Evolutionary conservation across 1,140 invertebrate species (phyloP).

Genomic region (Polypedilum vanderplanki): DNA sequence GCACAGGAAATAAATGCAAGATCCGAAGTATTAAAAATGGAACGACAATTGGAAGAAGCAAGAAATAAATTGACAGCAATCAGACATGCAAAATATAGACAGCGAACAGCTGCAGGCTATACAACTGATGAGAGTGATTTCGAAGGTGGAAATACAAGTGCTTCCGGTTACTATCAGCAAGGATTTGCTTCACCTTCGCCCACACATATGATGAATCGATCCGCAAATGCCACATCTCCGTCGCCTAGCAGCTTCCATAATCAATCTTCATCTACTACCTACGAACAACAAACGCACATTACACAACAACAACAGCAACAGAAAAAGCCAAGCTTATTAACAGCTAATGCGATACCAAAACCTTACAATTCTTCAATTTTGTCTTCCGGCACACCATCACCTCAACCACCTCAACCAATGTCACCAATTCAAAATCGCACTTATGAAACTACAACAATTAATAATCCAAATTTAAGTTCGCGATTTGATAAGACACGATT

Average conservation of each 20-base stretch:
- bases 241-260: constrained; percentile 39
- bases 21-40: constrained; percentile 83
- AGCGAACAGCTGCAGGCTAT: constrained; percentile 50
- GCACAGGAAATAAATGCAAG: constrained; percentile 86
- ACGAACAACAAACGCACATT: constrained; percentile 39
- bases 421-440: constrained; percentile 24
- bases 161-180: constrained; percentile 33
- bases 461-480: constrained; percentile 31
- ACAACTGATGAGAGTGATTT: constrained; percentile 53
- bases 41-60: constrained; percentile 88
- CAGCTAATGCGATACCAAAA: constrained; percentile 43
- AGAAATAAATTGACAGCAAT: constrained; percentile 79
- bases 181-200: constrained; percentile 36
- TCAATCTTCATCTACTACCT: constrained; percentile 36
- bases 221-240: constrained; percentile 37
- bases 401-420: background rate
- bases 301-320: constrained; percentile 36
- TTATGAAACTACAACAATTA: constrained; percentile 32
- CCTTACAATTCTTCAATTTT: constrained; percentile 36
- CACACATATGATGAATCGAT: constrained; percentile 36
- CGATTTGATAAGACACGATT: constrained; percentile 28
- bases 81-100: constrained; percentile 75
- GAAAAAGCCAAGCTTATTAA: constrained; percentile 34
- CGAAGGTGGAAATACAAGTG: constrained; percentile 37
- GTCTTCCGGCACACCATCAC: constrained; percentile 1